These are phyloP conservation scores for Neodon shergylaensis DNA, from an alignment of 2,113 vertebrate genomes.

Conservation along the genomic window DNA sequence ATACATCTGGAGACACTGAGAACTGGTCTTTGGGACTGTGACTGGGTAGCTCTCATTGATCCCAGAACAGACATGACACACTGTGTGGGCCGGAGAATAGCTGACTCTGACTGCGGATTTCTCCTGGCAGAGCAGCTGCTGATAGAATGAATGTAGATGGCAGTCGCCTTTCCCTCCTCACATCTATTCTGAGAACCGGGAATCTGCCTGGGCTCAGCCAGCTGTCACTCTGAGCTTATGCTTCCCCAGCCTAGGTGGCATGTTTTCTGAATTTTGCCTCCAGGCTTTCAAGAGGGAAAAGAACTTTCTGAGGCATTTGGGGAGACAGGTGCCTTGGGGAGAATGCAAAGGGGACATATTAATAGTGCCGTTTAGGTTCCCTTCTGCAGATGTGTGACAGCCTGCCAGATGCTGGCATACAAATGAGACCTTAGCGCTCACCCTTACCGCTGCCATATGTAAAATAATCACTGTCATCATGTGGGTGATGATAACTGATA, in stretches of 20 bases:
- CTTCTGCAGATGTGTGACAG: conserved; percentile 80
- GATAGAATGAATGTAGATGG: conserved; percentile 48
- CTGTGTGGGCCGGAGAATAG: background rate
- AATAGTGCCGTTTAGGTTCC: conserved; percentile 62
- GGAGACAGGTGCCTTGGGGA: conserved; percentile 83
- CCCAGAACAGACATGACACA: background rate
- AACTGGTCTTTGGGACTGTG: background rate
- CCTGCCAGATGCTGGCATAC: conserved; percentile 78
- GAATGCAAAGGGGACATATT: conserved; percentile 72
- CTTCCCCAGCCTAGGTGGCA: conserved; percentile 57
- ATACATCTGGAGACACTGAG: background rate
- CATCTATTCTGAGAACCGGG: conserved; percentile 52
- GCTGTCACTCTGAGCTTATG: conserved; percentile 43
- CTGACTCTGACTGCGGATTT: conserved; percentile 45
- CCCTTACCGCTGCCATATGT: conserved; percentile 71
- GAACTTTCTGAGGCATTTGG: conserved; percentile 61
- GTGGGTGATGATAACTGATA: conserved; percentile 59
- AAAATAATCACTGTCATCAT: conserved; percentile 78
- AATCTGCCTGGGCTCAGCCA: conserved; percentile 59
- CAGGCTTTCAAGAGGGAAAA: conserved; percentile 59
- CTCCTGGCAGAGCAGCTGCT: conserved; percentile 46
- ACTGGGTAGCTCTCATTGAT: background rate
- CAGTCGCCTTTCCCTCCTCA: conserved; percentile 45
- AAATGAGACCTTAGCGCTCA: conserved; percentile 81
- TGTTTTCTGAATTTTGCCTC: conserved; percentile 72